Percentiles rank a stretch among this genome's conserved stretches.
phyloP scores from a whole-genome alignment of 2,888 invertebrate species.

The Hyppa rectilinea region DNA sequence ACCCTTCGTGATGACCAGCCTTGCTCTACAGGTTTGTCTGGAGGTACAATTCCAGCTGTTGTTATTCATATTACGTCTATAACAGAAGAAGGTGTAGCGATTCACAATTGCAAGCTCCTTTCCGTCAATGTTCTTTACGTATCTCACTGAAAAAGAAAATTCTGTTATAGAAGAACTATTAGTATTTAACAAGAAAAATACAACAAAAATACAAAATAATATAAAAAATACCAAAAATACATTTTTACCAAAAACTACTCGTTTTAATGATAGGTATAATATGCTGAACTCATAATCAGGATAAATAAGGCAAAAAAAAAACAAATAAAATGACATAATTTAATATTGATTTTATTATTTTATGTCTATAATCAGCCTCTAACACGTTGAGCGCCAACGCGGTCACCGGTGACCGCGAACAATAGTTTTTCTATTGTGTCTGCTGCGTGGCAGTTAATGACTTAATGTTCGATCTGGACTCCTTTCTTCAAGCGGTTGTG shows the following conservation, averaged over 20 bases:
- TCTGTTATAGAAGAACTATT: not conserved
- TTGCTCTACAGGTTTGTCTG: conserved; percentile 6
- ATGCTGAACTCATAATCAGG: not conserved
- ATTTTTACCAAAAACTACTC: not conserved
- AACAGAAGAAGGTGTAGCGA: conserved; percentile 59
- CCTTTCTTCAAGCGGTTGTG: too few species aligned
- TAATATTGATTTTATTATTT: too few species aligned
- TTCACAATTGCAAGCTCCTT: conserved; percentile 59
- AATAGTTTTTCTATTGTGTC: too few species aligned
- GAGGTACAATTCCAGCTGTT: conserved; percentile 18
- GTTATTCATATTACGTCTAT: not conserved
- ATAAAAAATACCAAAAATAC: too few species aligned
- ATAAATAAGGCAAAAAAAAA: not conserved
- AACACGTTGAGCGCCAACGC: too few species aligned
- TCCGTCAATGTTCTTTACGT: conserved; percentile 48
- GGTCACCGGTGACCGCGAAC: too few species aligned
- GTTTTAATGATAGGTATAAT: not conserved
- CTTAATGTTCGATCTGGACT: too few species aligned
- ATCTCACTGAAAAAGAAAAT: conserved; percentile 57
- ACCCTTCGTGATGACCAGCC: not conserved
- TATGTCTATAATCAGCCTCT: too few species aligned
- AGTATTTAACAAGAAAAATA: not conserved
- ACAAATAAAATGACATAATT: not conserved
- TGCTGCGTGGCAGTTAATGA: too few species aligned
- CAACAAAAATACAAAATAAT: too few species aligned